These are phyloP conservation scores for Cantharis nigra DNA, from an alignment of 2,888 invertebrate species.

Conservation along the genomic window DNA sequence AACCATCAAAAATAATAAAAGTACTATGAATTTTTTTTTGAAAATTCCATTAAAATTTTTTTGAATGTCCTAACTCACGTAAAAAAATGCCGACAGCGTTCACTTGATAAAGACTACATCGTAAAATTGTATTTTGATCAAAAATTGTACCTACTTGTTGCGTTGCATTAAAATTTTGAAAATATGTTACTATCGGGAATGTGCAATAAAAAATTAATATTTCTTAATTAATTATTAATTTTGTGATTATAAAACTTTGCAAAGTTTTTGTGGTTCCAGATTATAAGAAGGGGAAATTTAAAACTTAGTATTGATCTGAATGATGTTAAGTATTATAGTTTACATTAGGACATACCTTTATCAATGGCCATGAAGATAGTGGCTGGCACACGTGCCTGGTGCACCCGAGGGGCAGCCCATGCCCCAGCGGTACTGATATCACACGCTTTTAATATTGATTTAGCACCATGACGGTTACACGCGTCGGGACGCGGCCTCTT, in stretches of 20 bases:
- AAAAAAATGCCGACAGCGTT: not conserved
- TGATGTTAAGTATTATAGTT: slow-evolving; percentile 35
- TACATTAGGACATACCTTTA: slow-evolving; percentile 51
- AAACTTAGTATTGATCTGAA: slow-evolving; percentile 32
- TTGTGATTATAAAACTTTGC: not conserved
- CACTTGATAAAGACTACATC: not conserved
- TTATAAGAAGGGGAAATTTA: slow-evolving; percentile 19
- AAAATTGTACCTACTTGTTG: slow-evolving; percentile 10
- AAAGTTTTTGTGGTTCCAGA: slow-evolving; percentile 4
- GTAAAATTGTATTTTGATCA: not conserved
- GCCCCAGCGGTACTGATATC: slow-evolving; percentile 33
- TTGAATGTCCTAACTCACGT: not conserved
- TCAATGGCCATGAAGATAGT: slow-evolving; percentile 57
- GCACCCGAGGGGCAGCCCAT: slow-evolving; percentile 45
- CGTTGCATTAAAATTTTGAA: not conserved
- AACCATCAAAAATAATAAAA: not conserved
- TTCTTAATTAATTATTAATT: not conserved
- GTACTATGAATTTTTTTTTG: not conserved
- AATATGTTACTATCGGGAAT: not conserved
- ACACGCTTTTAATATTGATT: slow-evolving; percentile 35
- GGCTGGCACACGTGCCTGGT: slow-evolving; percentile 53
- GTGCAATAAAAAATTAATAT: not conserved
- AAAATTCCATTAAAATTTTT: not conserved
- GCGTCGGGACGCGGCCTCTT: slow-evolving; percentile 23
- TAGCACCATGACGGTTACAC: slow-evolving; percentile 34